A percentile compares a stretch with the other conserved stretches of the same genome.
phyloP scores from a whole-genome alignment of 2,113 vertebrate genomes.

The Petrocephalus zakoni region DNA sequence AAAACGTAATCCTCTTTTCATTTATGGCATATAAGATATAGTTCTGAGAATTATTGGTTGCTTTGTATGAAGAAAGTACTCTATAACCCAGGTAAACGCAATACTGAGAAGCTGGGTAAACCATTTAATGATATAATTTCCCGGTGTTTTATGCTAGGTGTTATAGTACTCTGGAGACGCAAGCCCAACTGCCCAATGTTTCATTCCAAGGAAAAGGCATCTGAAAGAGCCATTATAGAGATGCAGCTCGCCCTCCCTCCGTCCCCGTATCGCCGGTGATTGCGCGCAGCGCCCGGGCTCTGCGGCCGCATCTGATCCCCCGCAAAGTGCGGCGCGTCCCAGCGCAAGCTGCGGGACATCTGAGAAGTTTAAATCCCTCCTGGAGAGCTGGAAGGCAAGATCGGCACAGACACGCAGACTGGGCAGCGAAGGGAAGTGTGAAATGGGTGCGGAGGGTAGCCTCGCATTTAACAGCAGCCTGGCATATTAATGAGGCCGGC shows the following conservation, averaged over 20 bases:
- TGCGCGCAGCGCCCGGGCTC: not conserved
- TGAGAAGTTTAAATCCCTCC: constrained; percentile 25
- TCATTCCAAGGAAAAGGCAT: not conserved
- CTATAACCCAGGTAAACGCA: not conserved
- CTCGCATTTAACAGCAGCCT: constrained; percentile 1
- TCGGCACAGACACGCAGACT: not conserved
- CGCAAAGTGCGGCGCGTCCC: constrained; percentile 12
- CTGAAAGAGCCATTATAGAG: constrained; percentile 5
- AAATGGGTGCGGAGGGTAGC: not conserved
- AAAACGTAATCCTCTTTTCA: not conserved
- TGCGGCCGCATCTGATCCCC: not conserved
- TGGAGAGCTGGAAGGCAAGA: not conserved
- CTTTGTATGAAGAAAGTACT: not conserved
- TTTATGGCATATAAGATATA: not conserved
- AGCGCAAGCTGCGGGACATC: constrained; percentile 6
- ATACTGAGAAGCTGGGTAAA: not conserved
- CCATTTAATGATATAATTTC: not conserved
- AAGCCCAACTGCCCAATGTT: not conserved
- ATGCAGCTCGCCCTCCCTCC: not conserved
- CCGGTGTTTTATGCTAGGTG: not conserved
- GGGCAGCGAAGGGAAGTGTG: not conserved
- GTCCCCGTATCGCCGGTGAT: not conserved
- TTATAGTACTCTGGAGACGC: not conserved
- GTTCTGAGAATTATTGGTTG: not conserved
- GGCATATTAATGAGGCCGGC: not conserved